Evolutionary conservation across 2,113 vertebrate species (phyloP).

Genomic region (Puntigrus tetrazona): DNA sequence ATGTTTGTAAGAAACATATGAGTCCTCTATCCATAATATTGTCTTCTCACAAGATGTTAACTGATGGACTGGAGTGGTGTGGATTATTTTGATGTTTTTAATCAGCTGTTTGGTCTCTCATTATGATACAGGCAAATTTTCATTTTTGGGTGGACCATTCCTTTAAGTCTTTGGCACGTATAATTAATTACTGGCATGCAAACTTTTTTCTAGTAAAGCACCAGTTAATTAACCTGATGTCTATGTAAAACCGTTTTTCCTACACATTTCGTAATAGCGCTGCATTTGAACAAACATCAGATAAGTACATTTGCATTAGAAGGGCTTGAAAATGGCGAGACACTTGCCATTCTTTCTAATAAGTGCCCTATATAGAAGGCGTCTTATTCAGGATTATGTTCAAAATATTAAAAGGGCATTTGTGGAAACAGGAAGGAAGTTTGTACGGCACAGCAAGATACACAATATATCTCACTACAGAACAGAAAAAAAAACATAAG

Average conservation of each 20-base stretch:
- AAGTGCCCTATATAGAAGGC: background rate
- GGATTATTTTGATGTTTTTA: background rate
- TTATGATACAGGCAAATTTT: background rate
- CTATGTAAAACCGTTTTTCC: background rate
- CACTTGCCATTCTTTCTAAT: background rate
- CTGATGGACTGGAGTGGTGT: background rate
- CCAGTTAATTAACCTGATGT: background rate
- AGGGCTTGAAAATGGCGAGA: background rate
- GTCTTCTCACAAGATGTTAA: background rate
- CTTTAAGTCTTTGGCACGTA: slow-evolving; percentile 1
- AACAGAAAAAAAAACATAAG: slow-evolving; percentile 4
- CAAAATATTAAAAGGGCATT: background rate
- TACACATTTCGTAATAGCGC: background rate
- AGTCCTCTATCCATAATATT: background rate
- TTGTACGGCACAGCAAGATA: slow-evolving; percentile 8
- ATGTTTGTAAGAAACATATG: background rate
- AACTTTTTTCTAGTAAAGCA: slow-evolving; percentile 19
- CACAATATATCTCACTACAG: background rate
- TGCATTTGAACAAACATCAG: background rate
- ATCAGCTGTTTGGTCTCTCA: background rate
- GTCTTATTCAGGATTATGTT: background rate
- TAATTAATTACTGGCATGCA: slow-evolving; percentile 20
- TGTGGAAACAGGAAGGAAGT: background rate
- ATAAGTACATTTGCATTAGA: background rate
- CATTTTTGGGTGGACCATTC: background rate